Evolutionary conservation across 1,140 invertebrate species (phyloP), one percentile per base, ranked within the genome.

Genomic region (Pogonus chalceus): DNA sequence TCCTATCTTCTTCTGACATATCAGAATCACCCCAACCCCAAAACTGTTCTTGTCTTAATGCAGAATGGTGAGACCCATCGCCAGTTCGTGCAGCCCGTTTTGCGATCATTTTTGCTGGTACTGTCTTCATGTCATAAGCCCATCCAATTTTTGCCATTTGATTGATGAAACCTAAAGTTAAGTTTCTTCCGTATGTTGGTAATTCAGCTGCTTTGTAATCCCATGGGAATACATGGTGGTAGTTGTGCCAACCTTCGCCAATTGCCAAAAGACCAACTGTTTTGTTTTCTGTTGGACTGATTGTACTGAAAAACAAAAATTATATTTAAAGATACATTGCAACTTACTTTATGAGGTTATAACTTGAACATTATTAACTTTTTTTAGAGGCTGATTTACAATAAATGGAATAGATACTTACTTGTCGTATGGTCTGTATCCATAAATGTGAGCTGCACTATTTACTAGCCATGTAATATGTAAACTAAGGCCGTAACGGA

Each of bases 391-490:
- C 20, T 53, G 20, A 10, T 48, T 49, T 21, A 54, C 16, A 48
- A 16, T 23, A 49, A 49, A 48, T 10, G 26, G 14, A 7, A 31
- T 54, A 31, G 46, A 22, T 37, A 79, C 66, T 78, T 79, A 77
- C 84, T 79, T 71, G 66, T 90, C 84, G 62, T 87, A 91, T 0
- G 86, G 86, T 58, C 76, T 78, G 43, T 73, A 73, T 10, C 88
- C 88, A 70, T 77, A 87, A 54, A 85, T 76, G 64, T 90, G 87
- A 21, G 87, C 87, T 16, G 77, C 79, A 62, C 82, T 86, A 65
- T 91, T 91, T 1, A 90, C 86, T 31, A 83, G 73, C 85, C 87
- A 91, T 1, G 86, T 90, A 26, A 72, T 68, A 65, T 92, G 81
- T 12, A 91, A 71, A 1, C 69, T 69, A 2, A 79, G 43, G 12